Conservation (phyloP, 2,888 invertebrate species). For the Spilarctia lutea region DNA sequence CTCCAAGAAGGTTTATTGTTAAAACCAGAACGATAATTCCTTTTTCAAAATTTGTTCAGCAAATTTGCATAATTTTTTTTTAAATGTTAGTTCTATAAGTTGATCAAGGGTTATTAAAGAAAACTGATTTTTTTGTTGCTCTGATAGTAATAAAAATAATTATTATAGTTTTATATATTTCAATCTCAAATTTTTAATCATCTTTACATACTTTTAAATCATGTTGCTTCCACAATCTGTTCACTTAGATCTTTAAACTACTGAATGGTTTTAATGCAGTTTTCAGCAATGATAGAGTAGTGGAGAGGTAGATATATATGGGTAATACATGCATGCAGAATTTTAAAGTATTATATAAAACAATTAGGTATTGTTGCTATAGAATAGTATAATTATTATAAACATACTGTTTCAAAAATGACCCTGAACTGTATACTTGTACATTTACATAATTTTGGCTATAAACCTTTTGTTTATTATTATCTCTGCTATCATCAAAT, state of each 20-base stretch:
- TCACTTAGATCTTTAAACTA: too few species aligned
- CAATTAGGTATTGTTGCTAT: background rate
- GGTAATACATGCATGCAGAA: too few species aligned
- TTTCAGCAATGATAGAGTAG: too few species aligned
- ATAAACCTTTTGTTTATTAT: background rate
- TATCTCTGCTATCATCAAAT: background rate
- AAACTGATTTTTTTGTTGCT: background rate
- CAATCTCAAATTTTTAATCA: too few species aligned
- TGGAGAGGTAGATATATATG: too few species aligned
- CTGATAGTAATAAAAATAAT: too few species aligned
- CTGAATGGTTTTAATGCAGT: too few species aligned
- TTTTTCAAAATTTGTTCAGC: background rate
- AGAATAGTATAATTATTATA: background rate
- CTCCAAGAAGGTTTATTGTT: background rate
- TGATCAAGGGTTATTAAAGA: background rate
- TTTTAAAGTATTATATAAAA: background rate
- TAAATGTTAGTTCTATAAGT: background rate
- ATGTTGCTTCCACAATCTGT: too few species aligned
- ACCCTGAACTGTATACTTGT: background rate
- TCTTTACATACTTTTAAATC: too few species aligned
- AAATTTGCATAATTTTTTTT: background rate
- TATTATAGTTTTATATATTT: too few species aligned
- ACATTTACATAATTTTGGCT: background rate
- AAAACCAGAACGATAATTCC: background rate
- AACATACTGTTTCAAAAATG: background rate